phyloP scores from a whole-genome alignment of 2,797 vertebrate genomes.

The Babyrousa celebensis region DNA sequence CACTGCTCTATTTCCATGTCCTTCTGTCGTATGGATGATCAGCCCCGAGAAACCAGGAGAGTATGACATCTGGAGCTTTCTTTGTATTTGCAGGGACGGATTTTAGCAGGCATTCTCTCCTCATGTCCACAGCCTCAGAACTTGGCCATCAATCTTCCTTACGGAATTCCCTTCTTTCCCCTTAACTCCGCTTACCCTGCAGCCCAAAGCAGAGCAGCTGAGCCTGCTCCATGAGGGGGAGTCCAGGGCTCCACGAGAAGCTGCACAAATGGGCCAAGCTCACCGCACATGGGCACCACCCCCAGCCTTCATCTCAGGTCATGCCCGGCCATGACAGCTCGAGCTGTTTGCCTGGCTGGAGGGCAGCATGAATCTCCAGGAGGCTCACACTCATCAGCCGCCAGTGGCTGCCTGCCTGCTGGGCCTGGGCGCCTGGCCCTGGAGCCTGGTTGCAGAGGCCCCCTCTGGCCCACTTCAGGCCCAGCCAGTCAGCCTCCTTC shows the following conservation, averaged over 20 bases:
- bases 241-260: not conserved
- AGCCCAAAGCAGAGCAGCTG: not conserved
- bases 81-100: not conserved
- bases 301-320: not conserved
- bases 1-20: not conserved
- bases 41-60: not conserved
- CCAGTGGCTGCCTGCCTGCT: conserved; percentile 49
- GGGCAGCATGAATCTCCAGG: conserved; percentile 49
- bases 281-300: not conserved
- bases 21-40: not conserved
- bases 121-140: not conserved
- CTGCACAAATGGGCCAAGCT: not conserved
- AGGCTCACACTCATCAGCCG: conserved; percentile 33
- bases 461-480: not conserved
- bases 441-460: not conserved
- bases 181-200: not conserved
- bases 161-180: not conserved
- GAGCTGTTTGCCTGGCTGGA: conserved; percentile 29
- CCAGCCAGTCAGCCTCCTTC: not conserved
- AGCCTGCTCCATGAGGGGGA: not conserved
- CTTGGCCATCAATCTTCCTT: not conserved
- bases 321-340: not conserved
- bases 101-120: conserved; percentile 17
- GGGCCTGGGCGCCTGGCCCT: not conserved
- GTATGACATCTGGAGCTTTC: not conserved